A percentile compares a stretch with the other conserved stretches of the same genome.
Conservation (phyloP, 2,797 vertebrate species). For the Eulemur rubriventer region DNA sequence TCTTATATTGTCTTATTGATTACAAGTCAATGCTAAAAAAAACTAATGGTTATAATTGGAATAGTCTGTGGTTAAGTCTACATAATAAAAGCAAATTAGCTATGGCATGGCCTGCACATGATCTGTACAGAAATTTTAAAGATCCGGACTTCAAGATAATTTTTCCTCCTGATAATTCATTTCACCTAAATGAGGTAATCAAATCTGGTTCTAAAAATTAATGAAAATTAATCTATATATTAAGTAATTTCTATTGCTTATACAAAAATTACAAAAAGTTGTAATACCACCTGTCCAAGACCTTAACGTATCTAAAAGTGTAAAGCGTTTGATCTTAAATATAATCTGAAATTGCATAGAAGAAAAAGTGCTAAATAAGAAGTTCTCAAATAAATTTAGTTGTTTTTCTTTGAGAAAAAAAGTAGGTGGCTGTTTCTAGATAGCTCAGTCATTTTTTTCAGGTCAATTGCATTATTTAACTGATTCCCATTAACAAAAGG, state of each 20-base stretch:
- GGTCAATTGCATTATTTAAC: constrained; percentile 41
- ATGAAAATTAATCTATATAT: neutral
- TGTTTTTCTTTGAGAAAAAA: neutral
- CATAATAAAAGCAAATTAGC: neutral
- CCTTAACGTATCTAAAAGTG: neutral
- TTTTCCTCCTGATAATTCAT: neutral
- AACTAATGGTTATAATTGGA: neutral
- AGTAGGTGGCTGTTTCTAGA: neutral
- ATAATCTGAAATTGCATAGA: neutral
- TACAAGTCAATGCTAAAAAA: neutral
- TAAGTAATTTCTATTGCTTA: neutral
- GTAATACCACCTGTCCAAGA: neutral
- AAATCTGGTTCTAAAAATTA: neutral
- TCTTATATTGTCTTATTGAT: neutral
- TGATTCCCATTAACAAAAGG: constrained; percentile 39
- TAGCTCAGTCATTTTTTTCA: neutral
- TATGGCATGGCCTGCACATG: neutral
- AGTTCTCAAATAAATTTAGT: neutral
- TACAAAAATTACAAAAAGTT: neutral
- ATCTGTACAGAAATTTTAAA: neutral
- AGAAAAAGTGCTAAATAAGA: neutral
- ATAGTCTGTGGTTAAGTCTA: neutral
- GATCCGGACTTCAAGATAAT: neutral
- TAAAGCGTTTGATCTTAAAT: neutral
- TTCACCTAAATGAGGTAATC: neutral